These are phyloP conservation scores for Drosophila leontia DNA, from an alignment of 1,140 invertebrate genomes.

Conservation along the genomic window DNA sequence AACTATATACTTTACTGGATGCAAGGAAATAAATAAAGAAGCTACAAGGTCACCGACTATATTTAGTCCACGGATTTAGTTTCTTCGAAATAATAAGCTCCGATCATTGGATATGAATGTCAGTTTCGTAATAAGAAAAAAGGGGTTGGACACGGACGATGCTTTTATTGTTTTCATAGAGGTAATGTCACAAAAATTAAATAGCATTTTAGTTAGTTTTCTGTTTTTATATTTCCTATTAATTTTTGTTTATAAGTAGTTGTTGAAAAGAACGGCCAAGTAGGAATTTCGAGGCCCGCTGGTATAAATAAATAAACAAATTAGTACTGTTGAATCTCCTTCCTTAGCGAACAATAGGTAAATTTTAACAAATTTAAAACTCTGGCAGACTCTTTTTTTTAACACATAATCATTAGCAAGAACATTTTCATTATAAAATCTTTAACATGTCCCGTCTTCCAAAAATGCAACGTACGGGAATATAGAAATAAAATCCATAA, in stretches of 20 bases:
- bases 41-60: constrained; percentile 13
- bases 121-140: not conserved
- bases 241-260: no score
- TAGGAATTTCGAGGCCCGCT: no score
- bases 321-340: no score
- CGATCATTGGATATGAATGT: constrained; percentile 12
- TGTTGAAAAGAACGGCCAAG: not conserved
- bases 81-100: no score
- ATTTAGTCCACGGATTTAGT: not conserved
- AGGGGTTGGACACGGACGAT: constrained; percentile 1
- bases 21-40: constrained; percentile 9
- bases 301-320: no score
- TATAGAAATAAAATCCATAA: not conserved
- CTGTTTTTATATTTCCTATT: not conserved
- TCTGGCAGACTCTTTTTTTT: no score
- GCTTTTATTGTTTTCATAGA: constrained; percentile 1
- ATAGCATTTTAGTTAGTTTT: not conserved
- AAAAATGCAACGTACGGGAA: not conserved
- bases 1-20: not conserved
- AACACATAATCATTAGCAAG: no score
- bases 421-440: not conserved
- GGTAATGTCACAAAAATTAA: constrained; percentile 4
- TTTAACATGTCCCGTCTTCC: not conserved
- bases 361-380: no score
- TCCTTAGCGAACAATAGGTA: no score